phyloP scores from a whole-genome alignment of 2,888 invertebrate species.

The Acholoe squamosa region DNA sequence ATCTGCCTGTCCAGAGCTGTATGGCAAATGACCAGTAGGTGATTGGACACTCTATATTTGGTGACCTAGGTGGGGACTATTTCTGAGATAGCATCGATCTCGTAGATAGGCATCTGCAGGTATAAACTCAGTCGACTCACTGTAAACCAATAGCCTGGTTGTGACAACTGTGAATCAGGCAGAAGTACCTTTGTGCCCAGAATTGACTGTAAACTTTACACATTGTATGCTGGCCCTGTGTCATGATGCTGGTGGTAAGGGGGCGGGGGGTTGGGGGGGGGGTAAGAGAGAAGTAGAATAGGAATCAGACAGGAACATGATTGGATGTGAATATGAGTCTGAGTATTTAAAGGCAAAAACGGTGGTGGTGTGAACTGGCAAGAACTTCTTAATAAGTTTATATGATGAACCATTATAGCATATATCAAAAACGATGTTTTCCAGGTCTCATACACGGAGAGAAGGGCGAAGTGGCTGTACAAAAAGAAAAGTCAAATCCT shows the following conservation, averaged over 20 bases:
- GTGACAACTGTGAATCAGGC: slow-evolving; percentile 54
- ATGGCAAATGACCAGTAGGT: slow-evolving; percentile 30
- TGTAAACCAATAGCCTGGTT: slow-evolving; percentile 49
- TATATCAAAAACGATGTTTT: too few species aligned
- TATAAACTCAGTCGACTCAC: slow-evolving; percentile 47
- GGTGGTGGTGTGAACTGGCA: too few species aligned
- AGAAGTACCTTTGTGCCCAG: slow-evolving; percentile 47
- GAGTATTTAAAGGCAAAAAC: too few species aligned
- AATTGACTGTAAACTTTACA: slow-evolving; percentile 43
- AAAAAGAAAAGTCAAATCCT: too few species aligned
- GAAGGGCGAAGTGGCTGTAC: too few species aligned
- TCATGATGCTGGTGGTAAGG: neutral
- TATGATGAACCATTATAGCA: too few species aligned
- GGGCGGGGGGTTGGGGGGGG: neutral
- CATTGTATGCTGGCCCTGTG: neutral
- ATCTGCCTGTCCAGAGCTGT: slow-evolving; percentile 3
- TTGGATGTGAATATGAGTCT: too few species aligned
- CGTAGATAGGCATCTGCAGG: slow-evolving; percentile 43
- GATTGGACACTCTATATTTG: slow-evolving; percentile 43
- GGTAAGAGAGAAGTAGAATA: too few species aligned
- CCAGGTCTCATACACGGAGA: too few species aligned
- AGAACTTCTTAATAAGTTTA: too few species aligned
- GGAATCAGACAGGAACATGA: too few species aligned
- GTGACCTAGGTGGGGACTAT: slow-evolving; percentile 19
- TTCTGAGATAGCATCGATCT: slow-evolving; percentile 52